Percentiles rank a stretch among this genome's conserved stretches.
These are phyloP conservation scores for Lepus oiostolus DNA, from an alignment of 2,797 vertebrate genomes.

Conservation along the genomic window DNA sequence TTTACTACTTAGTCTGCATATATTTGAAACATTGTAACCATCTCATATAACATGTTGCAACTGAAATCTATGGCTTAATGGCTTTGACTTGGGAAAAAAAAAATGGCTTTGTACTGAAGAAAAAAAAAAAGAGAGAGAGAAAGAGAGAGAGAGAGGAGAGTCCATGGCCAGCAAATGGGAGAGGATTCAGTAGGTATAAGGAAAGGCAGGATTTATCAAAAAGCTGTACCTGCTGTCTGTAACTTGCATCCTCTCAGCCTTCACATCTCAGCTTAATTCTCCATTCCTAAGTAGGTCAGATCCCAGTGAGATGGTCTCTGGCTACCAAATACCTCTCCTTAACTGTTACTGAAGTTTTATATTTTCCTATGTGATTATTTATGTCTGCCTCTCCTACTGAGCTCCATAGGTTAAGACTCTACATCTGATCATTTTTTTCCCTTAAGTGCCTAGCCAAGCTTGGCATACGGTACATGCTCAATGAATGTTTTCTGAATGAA, in stretches of 20 bases:
- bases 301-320: not conserved
- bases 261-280: not conserved
- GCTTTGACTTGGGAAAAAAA: not conserved
- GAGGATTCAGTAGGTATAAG: not conserved
- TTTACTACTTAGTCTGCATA: not conserved
- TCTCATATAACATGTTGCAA: not conserved
- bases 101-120: not conserved
- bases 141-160: not conserved
- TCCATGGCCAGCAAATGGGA: not conserved
- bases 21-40: not conserved
- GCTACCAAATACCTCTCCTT: not conserved
- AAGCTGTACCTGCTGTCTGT: not conserved
- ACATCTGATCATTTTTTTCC: not conserved
- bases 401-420: not conserved
- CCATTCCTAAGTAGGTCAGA: conserved; percentile 9
- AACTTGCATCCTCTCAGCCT: not conserved
- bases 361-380: not conserved
- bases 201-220: not conserved
- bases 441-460: not conserved
- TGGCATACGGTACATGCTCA: not conserved
- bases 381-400: not conserved
- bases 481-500: conserved; percentile 29
- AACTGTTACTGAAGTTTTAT: not conserved
- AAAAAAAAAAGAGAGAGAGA: not conserved
- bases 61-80: not conserved